Percentiles rank a stretch among this genome's conserved stretches.
phyloP scores from a whole-genome alignment of 2,888 invertebrate genomes.

The Patella ulyssiponensis region DNA sequence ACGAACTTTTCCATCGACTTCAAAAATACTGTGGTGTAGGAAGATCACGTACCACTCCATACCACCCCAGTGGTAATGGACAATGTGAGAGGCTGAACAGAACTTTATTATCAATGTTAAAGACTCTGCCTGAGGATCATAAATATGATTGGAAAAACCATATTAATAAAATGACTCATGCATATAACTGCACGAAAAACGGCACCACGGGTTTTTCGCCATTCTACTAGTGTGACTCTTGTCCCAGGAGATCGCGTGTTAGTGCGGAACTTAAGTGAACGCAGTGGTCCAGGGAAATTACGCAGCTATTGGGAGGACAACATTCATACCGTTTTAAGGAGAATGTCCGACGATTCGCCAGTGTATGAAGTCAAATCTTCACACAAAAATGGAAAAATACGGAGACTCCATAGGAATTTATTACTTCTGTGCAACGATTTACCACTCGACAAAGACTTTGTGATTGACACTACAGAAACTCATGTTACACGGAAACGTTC shows the following conservation, averaged over 20 bases:
- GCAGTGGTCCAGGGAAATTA: background rate
- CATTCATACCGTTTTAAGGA: background rate
- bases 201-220: no score
- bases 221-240: background rate
- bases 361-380: background rate
- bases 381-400: background rate
- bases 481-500: no score
- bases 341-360: background rate
- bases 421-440: conserved; percentile 1
- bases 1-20: fast-evolving
- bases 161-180: no score
- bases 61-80: no score
- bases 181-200: no score
- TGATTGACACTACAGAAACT: no score
- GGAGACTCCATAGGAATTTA: background rate
- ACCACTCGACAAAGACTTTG: background rate
- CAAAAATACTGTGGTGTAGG: no score
- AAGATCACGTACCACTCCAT: no score
- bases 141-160: no score
- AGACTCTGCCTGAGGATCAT: no score
- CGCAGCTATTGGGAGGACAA: background rate
- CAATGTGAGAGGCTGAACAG: no score
- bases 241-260: background rate
- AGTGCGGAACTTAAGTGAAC: background rate
- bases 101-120: no score